Conservation (phyloP, 2,888 invertebrate species). For the Agelastica alni region DNA sequence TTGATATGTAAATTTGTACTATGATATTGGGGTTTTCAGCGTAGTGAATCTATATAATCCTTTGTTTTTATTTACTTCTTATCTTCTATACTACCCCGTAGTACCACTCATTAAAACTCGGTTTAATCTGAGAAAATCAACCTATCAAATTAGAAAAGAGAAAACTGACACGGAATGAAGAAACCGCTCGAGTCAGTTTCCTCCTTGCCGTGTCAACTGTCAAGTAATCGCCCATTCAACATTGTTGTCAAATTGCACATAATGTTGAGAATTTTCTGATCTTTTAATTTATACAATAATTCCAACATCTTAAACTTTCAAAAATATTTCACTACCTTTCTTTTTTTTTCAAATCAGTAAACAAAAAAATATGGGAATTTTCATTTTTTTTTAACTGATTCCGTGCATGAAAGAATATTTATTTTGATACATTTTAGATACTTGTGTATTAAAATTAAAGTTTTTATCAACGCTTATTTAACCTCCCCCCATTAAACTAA, state of each 20-base stretch:
- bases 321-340: no score
- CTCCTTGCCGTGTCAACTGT: slow-evolving; percentile 6
- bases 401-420: no score
- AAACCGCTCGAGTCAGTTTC: background rate
- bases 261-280: background rate
- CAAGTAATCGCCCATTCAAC: background rate
- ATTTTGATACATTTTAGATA: no score
- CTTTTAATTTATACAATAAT: background rate
- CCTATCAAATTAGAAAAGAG: slow-evolving; percentile 12
- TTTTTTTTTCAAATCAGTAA: no score
- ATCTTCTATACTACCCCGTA: slow-evolving; percentile 3
- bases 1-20: slow-evolving; percentile 51
- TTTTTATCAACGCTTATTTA: no score
- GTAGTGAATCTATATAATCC: slow-evolving; percentile 4
- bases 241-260: background rate
- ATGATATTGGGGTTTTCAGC: slow-evolving; percentile 32
- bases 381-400: no score
- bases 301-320: no score
- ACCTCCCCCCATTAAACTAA: no score
- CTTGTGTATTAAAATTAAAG: no score
- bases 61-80: slow-evolving; percentile 10
- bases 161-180: slow-evolving; percentile 16
- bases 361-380: no score
- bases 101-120: slow-evolving; percentile 9
- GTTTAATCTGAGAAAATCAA: slow-evolving; percentile 11